Percentiles rank a stretch among this genome's conserved stretches.
These are phyloP conservation scores for Lepus americanus DNA, from an alignment of 2,113 vertebrate genomes.

Conservation along the genomic window DNA sequence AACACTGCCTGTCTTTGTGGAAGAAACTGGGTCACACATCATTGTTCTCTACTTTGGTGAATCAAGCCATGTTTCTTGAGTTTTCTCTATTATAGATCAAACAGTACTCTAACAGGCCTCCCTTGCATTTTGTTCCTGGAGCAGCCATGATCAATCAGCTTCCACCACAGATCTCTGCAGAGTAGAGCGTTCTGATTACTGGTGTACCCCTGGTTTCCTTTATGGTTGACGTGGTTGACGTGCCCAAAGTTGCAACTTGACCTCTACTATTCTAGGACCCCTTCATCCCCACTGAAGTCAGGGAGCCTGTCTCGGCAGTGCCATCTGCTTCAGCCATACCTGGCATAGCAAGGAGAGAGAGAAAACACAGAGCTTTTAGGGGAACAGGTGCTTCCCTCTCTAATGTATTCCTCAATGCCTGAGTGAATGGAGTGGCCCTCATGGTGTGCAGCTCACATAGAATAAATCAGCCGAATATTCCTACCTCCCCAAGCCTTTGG, in stretches of 20 bases:
- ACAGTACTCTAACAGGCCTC: not conserved
- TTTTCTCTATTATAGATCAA: not conserved
- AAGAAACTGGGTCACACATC: not conserved
- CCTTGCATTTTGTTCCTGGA: not conserved
- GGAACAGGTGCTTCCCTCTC: not conserved
- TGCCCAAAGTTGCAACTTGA: not conserved
- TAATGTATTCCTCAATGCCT: not conserved
- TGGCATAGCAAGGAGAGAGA: not conserved
- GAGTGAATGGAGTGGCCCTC: not conserved
- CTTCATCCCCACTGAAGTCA: not conserved
- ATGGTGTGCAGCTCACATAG: not conserved
- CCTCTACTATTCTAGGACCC: not conserved
- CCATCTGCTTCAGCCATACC: not conserved
- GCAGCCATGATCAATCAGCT: not conserved
- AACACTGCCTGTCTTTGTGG: no score
- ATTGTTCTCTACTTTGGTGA: not conserved
- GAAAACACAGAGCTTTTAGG: not conserved
- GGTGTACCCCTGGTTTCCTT: not conserved
- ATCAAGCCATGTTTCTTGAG: not conserved
- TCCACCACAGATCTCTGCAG: no score
- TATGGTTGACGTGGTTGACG: not conserved
- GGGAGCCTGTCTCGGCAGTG: not conserved
- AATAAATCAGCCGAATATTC: not conserved
- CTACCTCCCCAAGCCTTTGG: not conserved
- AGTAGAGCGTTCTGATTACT: not conserved